Conservation (phyloP, 2,113 vertebrate species). For the Pundamilia nyererei region DNA sequence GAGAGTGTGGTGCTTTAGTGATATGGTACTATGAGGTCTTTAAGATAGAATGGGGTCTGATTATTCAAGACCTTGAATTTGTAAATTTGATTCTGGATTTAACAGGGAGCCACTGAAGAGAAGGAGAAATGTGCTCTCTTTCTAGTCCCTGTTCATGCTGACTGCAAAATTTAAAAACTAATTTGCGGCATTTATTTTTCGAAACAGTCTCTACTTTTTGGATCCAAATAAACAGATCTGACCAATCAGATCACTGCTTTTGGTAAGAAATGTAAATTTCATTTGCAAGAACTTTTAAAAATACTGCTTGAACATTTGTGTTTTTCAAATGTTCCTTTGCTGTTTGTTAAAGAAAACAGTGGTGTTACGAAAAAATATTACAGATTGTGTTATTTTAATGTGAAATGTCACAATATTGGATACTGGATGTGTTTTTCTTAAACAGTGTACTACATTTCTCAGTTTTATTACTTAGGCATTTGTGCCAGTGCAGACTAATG, state of each 20-base stretch:
- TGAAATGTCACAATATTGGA: background rate
- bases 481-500: background rate
- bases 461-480: rapidly evolving
- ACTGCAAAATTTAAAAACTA: background rate
- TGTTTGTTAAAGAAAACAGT: background rate
- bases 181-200: background rate
- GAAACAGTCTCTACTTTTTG: background rate
- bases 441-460: background rate
- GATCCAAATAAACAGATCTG: background rate
- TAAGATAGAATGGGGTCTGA: background rate
- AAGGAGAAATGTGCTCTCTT: background rate
- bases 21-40: background rate
- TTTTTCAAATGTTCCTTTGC: background rate
- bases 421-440: background rate
- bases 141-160: background rate
- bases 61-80: background rate
- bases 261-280: background rate
- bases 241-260: background rate
- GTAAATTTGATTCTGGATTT: background rate
- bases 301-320: background rate
- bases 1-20: background rate
- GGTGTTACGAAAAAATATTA: background rate
- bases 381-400: background rate
- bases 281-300: background rate
- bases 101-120: background rate